A percentile compares a stretch with the other conserved stretches of the same genome.
These are phyloP conservation scores for Odontocolon sp. DNA, from an alignment of 2,888 invertebrate species.

Conservation along the genomic window DNA sequence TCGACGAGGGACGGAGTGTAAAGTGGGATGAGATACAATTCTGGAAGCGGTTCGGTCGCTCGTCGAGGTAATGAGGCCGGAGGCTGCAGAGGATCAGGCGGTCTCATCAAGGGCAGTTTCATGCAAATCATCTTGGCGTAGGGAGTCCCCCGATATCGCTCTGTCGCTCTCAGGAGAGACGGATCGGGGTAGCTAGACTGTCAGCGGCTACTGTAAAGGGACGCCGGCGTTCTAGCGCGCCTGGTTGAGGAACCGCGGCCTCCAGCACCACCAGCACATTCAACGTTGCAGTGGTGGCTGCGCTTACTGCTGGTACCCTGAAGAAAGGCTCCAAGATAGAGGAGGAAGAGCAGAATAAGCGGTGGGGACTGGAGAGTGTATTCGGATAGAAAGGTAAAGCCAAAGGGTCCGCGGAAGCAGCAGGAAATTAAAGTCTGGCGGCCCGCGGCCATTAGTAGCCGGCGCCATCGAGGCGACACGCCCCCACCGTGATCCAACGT, in stretches of 20 bases:
- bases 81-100: conserved; percentile 62
- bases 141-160: conserved; percentile 39
- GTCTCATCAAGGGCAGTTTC: conserved; percentile 70
- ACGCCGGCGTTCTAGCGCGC: conserved; percentile 36
- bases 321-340: conserved; percentile 45
- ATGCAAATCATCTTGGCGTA: conserved; percentile 69
- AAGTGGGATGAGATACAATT: conserved; percentile 48
- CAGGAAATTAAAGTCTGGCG: conserved; percentile 82
- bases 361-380: conserved; percentile 65
- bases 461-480: conserved; percentile 81
- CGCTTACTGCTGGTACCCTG: conserved; percentile 32
- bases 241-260: conserved; percentile 32
- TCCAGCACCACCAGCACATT: conserved; percentile 8
- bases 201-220: conserved; percentile 62
- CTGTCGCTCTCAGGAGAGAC: conserved; percentile 52
- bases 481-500: conserved; percentile 78
- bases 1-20: conserved; percentile 30
- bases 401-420: conserved; percentile 80
- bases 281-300: conserved; percentile 23
- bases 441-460: conserved; percentile 81
- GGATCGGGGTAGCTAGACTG: conserved; percentile 50
- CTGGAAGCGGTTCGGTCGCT: conserved; percentile 38
- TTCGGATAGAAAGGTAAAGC: conserved; percentile 78
- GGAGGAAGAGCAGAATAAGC: conserved; percentile 55
- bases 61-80: conserved; percentile 68